Base-by-base conservation (phyloP, 2,888 invertebrate species). In the Drosophila kokeensis region DNA sequence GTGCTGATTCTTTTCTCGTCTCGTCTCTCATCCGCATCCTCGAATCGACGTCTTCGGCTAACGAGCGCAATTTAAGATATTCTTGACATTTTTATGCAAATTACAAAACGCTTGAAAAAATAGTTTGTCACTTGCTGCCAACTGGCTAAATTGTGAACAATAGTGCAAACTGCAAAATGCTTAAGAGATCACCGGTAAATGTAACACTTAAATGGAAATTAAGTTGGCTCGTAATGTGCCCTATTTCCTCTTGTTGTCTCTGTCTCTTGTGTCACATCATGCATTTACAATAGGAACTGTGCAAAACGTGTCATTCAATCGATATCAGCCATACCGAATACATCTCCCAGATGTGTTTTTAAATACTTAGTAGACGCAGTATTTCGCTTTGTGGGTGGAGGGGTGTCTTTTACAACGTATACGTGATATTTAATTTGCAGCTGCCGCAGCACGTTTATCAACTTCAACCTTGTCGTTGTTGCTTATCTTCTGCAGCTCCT, bases 231-330 rank as follows among this genome's bases (percentile, higher is more conserved):
- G 45, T 45, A 45, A 21, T 15, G 21, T 45, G 21, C 13, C 21
- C 11, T 7, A 45, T 13, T 45, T 45, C 13, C 21, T 13, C 45
- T 45, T 7, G 52, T 53, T 70, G 57, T 29, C 29, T 18, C 2
- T 49, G 59, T 52, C 67, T 73, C 63, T 76, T 69, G 42, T 21
- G 42, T 45, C 66, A 66, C 38, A 53, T 59, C 71, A 73, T 86
- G 66, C 61, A 83, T 76, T 69, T 72, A 57, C 73, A 79, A 79
- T 45, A 34, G 59, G 55, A 52, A 48, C 32, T 58, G 54, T 68
- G 68, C 68, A 52, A 64, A 69, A 72, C 64, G 64, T 75, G 81
- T 69, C 73, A 80, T 76, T 80, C 70, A 86, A 70, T 83, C 81
- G 73, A 86, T 82, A 79, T 53, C 62, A 64, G 21, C 21, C 40